A percentile compares a stretch with the other conserved stretches of the same genome.
Conservation (phyloP, 1,140 invertebrate species). For the Oryctes rhinoceros region DNA sequence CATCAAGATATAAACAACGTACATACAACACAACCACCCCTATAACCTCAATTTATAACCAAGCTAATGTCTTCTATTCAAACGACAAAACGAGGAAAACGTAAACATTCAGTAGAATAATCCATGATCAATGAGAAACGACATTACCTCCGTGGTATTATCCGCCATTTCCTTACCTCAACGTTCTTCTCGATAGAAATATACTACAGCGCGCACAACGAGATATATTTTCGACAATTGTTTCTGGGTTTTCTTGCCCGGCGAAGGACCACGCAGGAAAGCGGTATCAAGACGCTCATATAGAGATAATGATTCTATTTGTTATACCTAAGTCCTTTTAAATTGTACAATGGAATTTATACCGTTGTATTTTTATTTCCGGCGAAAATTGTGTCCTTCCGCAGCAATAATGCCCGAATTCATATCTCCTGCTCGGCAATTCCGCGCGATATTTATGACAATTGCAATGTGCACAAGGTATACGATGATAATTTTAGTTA, state of each 20-base stretch:
- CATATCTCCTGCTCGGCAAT: not conserved
- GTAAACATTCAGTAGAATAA: no score
- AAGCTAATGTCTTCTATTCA: no score
- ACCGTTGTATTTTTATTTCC: not conserved
- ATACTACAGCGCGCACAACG: no score
- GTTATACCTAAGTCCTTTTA: conserved; percentile 32
- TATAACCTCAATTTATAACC: no score
- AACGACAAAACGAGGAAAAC: no score
- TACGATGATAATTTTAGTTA: not conserved
- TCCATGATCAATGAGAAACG: no score
- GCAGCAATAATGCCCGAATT: conserved; percentile 6
- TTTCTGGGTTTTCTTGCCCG: not conserved
- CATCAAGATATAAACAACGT: no score
- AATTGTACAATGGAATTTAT: conserved; percentile 26
- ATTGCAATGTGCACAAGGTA: not conserved
- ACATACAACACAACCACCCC: no score
- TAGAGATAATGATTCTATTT: conserved; percentile 36
- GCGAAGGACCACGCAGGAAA: not conserved
- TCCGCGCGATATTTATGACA: not conserved
- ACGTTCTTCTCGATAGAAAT: no score
- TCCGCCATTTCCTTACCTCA: no score
- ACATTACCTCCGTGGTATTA: no score
- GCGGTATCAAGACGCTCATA: not conserved
- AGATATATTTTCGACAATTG: not conserved
- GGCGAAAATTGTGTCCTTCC: conserved; percentile 11